phyloP scores from a whole-genome alignment of 2,113 vertebrate genomes.

The Crocuta crocuta region DNA sequence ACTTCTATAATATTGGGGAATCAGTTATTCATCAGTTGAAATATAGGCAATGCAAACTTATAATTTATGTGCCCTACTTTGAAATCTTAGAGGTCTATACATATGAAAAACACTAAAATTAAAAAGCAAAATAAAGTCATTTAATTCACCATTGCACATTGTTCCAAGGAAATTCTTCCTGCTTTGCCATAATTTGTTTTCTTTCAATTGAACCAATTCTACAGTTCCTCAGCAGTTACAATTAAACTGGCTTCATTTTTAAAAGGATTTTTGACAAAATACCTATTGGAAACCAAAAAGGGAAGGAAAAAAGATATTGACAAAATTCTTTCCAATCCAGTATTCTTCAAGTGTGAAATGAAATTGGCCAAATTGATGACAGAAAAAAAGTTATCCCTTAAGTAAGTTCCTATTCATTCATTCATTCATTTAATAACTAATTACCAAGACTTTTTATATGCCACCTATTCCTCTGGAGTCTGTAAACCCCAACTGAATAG shows the following conservation, averaged over 20 bases:
- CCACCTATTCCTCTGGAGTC: fast-evolving
- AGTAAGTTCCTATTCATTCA: background rate
- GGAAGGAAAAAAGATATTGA: background rate
- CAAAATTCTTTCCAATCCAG: background rate
- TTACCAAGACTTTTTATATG: background rate
- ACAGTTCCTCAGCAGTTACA: background rate
- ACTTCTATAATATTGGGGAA: background rate
- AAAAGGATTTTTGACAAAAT: background rate
- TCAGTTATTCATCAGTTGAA: background rate
- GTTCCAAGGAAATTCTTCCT: background rate
- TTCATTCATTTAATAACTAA: background rate
- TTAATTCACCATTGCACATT: background rate
- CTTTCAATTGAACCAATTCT: background rate
- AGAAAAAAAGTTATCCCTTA: background rate
- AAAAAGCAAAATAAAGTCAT: background rate
- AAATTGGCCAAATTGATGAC: background rate
- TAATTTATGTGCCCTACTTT: background rate
- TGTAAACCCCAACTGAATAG: background rate
- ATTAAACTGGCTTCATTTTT: background rate
- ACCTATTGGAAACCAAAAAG: background rate
- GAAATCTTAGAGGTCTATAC: background rate
- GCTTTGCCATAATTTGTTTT: background rate
- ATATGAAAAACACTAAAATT: background rate
- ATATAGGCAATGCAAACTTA: background rate
- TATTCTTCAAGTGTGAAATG: background rate